Evolutionary conservation across 1,140 invertebrate species (phyloP).

Genomic region (Chironomus striatipennis): DNA sequence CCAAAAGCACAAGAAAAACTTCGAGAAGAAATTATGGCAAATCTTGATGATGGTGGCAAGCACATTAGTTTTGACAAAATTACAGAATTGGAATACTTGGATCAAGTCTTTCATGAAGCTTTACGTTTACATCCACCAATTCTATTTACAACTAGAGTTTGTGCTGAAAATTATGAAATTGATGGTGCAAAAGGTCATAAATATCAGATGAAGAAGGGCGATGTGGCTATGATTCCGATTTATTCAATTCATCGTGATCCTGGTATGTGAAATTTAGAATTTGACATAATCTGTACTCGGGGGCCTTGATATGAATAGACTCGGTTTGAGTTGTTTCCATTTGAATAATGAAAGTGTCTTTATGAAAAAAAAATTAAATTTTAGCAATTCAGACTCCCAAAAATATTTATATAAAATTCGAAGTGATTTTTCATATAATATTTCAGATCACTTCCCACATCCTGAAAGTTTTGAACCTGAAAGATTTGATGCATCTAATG

Average conservation of each 20-base stretch:
- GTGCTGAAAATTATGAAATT: slow-evolving; percentile 25
- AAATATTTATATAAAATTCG: too few relatives aligned
- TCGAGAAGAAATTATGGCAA: slow-evolving; percentile 24
- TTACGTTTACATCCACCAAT: slow-evolving; percentile 24
- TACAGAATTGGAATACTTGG: slow-evolving; percentile 33
- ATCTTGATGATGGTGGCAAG: slow-evolving; percentile 10
- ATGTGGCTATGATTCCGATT: slow-evolving; percentile 33
- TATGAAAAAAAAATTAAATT: too few relatives aligned
- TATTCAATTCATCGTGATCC: slow-evolving; percentile 40
- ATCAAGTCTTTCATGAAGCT: slow-evolving; percentile 33
- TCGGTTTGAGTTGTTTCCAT: too few relatives aligned
- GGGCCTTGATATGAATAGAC: too few relatives aligned
- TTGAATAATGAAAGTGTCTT: too few relatives aligned
- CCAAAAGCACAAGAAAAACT: background rate
- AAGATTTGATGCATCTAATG: slow-evolving; percentile 46
- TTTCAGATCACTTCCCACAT: slow-evolving; percentile 44
- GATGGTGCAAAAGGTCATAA: slow-evolving; percentile 25
- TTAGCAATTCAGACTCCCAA: too few relatives aligned
- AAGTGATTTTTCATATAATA: background rate
- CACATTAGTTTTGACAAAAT: slow-evolving; percentile 31
- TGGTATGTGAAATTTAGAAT: too few relatives aligned
- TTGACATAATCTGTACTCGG: too few relatives aligned
- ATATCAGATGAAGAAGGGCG: slow-evolving; percentile 32
- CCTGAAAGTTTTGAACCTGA: slow-evolving; percentile 56
- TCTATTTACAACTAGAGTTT: slow-evolving; percentile 17